Percentiles rank a stretch among this genome's conserved stretches.
These are phyloP conservation scores for Melanchra persicariae DNA, from an alignment of 2,888 invertebrate genomes.

Conservation along the genomic window DNA sequence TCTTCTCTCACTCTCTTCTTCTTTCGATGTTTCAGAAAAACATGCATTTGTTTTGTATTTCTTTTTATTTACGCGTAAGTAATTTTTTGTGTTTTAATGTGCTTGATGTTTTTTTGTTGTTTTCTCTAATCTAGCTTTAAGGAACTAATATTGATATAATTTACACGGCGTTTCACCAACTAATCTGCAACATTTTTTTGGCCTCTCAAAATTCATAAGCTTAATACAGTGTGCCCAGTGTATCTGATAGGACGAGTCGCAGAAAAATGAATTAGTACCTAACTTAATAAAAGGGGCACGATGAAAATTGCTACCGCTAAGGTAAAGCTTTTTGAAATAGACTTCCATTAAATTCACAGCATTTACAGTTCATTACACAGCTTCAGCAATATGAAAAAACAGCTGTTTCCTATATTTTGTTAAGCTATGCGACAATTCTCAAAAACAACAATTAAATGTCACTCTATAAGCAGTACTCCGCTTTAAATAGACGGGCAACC, in stretches of 20 bases:
- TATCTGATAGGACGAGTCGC: neutral
- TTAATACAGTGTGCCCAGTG: constrained; percentile 24
- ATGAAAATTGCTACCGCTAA: neutral
- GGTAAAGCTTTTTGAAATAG: too few relatives aligned
- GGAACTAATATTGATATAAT: constrained; percentile 2
- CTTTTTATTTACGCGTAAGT: constrained; percentile 56
- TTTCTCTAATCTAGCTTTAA: constrained; percentile 23
- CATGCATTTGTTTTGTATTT: constrained; percentile 11
- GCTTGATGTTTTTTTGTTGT: constrained; percentile 46
- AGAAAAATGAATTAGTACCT: neutral
- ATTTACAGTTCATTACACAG: too few relatives aligned
- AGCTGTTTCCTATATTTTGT: too few relatives aligned
- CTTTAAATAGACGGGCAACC: neutral
- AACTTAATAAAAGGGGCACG: neutral
- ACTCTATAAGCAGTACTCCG: neutral
- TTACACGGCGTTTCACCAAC: neutral
- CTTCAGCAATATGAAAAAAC: too few relatives aligned
- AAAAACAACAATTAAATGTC: neutral
- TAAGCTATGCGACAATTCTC: neutral
- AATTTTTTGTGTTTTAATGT: constrained; percentile 49
- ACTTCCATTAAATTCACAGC: too few relatives aligned
- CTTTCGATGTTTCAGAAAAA: neutral
- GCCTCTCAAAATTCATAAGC: constrained; percentile 8
- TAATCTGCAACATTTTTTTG: constrained; percentile 3
- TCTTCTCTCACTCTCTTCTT: neutral